Evolutionary conservation across 2,113 vertebrate species (phyloP).

Genomic region (Ctenomys sociabilis): DNA sequence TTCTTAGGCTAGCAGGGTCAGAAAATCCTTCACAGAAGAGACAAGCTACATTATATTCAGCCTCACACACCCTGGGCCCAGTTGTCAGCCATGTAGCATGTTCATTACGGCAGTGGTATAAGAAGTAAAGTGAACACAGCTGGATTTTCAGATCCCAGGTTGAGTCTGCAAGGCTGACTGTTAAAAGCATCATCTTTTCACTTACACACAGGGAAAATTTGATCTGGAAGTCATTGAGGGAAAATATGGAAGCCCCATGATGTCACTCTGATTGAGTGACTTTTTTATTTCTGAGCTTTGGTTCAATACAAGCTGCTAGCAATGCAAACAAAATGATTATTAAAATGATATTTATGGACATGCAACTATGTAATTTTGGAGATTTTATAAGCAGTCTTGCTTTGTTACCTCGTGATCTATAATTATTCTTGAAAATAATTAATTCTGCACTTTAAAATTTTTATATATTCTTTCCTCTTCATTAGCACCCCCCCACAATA

Average conservation of each 20-base stretch:
- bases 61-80: slow-evolving; percentile 43
- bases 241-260: slow-evolving; percentile 47
- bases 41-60: slow-evolving; percentile 52
- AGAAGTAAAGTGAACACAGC: slow-evolving; percentile 62
- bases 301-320: slow-evolving; percentile 8
- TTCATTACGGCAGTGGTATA: neutral
- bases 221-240: slow-evolving; percentile 64
- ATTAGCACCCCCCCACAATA: neutral
- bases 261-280: slow-evolving; percentile 56
- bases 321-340: slow-evolving; percentile 43
- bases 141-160: slow-evolving; percentile 57
- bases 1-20: neutral
- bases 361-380: neutral
- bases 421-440: slow-evolving; percentile 61
- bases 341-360: slow-evolving; percentile 43
- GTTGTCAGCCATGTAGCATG: slow-evolving; percentile 36
- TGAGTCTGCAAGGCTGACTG: slow-evolving; percentile 15
- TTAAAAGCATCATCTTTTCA: slow-evolving; percentile 68
- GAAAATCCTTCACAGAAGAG: slow-evolving; percentile 72
- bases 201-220: slow-evolving; percentile 65
- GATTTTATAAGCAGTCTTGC: slow-evolving; percentile 32
- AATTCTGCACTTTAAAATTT: slow-evolving; percentile 20
- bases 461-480: slow-evolving; percentile 44
- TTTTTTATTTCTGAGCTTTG: slow-evolving; percentile 62
- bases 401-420: slow-evolving; percentile 4